Evolutionary conservation across 1,140 invertebrate genomes (phyloP), one percentile per base, ranked within the genome.

Genomic region (Aphidius ervi): DNA sequence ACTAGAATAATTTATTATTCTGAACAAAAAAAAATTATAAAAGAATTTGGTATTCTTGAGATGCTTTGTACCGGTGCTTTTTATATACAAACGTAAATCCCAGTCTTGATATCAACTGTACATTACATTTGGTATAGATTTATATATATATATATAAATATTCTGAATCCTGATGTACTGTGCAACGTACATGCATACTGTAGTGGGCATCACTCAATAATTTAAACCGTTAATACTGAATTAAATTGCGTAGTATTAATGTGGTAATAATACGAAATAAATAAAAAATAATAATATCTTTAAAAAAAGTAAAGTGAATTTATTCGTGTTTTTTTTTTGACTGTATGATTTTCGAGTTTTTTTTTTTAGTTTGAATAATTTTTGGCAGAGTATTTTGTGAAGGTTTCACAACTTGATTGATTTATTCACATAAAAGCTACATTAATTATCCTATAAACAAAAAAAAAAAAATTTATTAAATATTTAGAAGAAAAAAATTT

Each of bases 221-320:
- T 71, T 74, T 69, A 65, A 68, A 58, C 61, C 62, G 70, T 72
- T 69, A 71, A 74, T 68, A 53, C 58, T 67, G 68, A 71, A 73
- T 74, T 73, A 72, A 73, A 65, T 59, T 37, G 58, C 53, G 63
- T 54, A 58, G 58, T 68, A 68, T 70, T 74, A 70, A 71, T 71
- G 63, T 63, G 62, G 56, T 57, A 58, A 60, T 63, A 58, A 63
- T 54, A 46, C 56, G 60, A 64, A 31, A 31, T 31, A 31, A 31
- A 31, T 31, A 31, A 31, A 31, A 31, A 31, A 31, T 31, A 31
- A 31, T 31, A 31, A 31, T 16, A 16, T 16, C 23, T 31, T 31
- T 3, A 31, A 31, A 31, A 31, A 31, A 31, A 31, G 23, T 31
- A 31, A 31, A 31, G 23, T 31, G 23, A 31, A 31, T 31, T 31